These are phyloP conservation scores for Menidia menidia DNA, from an alignment of 2,797 vertebrate genomes.

Conservation along the genomic window DNA sequence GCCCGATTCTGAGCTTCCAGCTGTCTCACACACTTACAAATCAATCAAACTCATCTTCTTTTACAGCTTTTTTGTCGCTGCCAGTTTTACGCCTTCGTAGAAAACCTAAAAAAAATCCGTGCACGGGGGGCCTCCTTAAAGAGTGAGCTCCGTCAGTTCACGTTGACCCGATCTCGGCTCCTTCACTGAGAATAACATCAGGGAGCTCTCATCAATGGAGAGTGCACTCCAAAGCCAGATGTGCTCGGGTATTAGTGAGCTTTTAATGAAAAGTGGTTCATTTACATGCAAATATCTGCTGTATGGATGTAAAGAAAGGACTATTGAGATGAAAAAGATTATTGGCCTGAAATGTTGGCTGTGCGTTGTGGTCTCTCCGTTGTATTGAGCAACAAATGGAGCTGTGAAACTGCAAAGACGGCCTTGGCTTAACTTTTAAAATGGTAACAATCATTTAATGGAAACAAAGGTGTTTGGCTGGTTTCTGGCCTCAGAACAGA, in stretches of 20 bases:
- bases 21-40: not conserved
- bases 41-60: not conserved
- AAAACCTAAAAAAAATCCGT: too few relatives aligned
- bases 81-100: too few relatives aligned
- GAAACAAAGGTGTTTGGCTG: not conserved
- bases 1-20: not conserved
- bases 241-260: not conserved
- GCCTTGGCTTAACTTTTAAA: not conserved
- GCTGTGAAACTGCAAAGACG: too few relatives aligned
- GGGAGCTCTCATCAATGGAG: not conserved
- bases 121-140: too few relatives aligned
- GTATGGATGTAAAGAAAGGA: not conserved
- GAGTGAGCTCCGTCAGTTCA: too few relatives aligned
- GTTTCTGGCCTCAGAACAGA: too few relatives aligned
- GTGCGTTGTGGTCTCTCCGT: not conserved
- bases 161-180: too few relatives aligned
- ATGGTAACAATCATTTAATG: not conserved
- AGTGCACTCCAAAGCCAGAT: not conserved
- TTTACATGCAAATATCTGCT: not conserved
- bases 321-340: too few relatives aligned
- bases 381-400: not conserved
- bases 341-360: not conserved
- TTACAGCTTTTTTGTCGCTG: not conserved
- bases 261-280: not conserved
- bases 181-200: too few relatives aligned